Percentiles rank a stretch among this genome's conserved stretches.
These are phyloP conservation scores for Diarsia mendica DNA, from an alignment of 2,888 invertebrate genomes.

Conservation along the genomic window DNA sequence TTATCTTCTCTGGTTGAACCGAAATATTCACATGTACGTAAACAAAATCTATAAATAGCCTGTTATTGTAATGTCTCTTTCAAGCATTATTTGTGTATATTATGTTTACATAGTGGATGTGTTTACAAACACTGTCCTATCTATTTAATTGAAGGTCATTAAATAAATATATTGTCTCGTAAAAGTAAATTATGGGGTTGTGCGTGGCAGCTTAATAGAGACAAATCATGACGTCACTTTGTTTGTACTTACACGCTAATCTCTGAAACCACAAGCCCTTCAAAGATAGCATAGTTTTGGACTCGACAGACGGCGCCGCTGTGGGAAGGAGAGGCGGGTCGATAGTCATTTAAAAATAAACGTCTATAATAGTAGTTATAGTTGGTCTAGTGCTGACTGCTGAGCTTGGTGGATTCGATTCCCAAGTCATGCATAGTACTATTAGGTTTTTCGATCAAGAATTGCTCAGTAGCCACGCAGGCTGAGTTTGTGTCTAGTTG, in stretches of 20 bases:
- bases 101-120: neutral
- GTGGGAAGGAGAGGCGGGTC: too few relatives aligned
- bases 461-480: neutral
- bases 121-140: constrained; percentile 13
- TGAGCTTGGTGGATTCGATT: neutral
- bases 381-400: neutral
- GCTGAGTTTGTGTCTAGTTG: neutral
- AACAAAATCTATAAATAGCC: constrained; percentile 24
- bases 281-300: neutral
- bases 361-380: neutral
- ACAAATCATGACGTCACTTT: neutral
- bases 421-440: neutral
- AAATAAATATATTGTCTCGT: neutral
- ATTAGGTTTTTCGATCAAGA: neutral
- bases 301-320: neutral
- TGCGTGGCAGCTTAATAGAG: neutral
- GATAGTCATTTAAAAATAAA: constrained; percentile 8
- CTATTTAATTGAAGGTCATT: neutral
- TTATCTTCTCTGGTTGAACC: neutral
- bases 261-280: neutral
- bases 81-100: neutral
- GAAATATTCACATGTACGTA: constrained; percentile 8
- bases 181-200: neutral
- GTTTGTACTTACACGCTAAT: neutral
- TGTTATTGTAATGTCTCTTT: constrained; percentile 3